phyloP scores from a whole-genome alignment of 2,797 vertebrate genomes.

The Catharus ustulatus region DNA sequence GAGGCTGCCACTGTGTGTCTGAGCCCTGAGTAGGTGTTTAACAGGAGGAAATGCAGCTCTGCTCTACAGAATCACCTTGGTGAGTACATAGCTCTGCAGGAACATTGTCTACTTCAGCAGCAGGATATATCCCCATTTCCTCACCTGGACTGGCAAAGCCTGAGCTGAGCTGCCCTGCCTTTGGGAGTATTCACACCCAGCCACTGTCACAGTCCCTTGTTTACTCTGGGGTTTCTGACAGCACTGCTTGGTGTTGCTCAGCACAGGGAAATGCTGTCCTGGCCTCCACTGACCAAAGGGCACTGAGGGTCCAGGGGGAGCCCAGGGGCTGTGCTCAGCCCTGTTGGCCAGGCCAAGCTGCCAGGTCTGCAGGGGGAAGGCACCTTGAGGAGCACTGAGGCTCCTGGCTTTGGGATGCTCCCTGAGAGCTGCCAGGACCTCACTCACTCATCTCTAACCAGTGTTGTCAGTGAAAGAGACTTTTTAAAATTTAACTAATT shows the following conservation, averaged over 20 bases:
- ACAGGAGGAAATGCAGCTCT: not conserved
- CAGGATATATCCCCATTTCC: not conserved
- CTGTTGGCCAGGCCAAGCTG: not conserved
- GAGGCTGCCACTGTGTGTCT: not conserved
- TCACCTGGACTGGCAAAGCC: not conserved
- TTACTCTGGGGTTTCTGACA: not conserved
- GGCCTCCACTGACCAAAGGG: accelerated
- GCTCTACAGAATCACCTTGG: not conserved
- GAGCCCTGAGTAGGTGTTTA: not conserved
- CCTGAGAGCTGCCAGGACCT: constrained; percentile 26
- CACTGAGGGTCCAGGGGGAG: not conserved
- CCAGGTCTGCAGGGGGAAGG: not conserved
- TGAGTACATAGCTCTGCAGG: not conserved
- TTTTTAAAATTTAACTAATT: constrained; percentile 44
- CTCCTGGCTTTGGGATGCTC: not conserved
- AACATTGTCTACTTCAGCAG: not conserved
- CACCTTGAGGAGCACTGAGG: not conserved
- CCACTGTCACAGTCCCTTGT: accelerated
- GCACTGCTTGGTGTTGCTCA: not conserved
- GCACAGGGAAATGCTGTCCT: not conserved
- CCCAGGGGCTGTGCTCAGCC: not conserved
- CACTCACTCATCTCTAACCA: not conserved
- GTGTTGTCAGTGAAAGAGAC: not conserved
- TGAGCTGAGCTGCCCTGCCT: not conserved
- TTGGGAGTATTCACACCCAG: not conserved